Conservation (phyloP, 2,888 invertebrate species). For the Apodemia duryi region DNA sequence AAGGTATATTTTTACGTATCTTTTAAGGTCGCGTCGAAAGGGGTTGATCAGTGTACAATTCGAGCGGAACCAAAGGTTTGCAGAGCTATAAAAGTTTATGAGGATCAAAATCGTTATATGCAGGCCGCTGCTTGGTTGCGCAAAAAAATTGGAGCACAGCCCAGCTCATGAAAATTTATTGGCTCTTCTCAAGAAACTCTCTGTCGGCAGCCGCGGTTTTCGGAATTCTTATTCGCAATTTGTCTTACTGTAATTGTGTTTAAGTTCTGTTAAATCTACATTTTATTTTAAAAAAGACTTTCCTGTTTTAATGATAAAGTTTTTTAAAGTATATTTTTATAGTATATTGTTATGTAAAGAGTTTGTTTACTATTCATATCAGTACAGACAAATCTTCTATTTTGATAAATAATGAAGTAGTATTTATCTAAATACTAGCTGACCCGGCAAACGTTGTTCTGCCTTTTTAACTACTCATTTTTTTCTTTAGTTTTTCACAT, state of each 20-base stretch:
- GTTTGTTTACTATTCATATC: too few species aligned
- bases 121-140: slow-evolving; percentile 33
- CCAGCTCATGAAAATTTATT: slow-evolving; percentile 63
- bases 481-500: too few species aligned
- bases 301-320: too few species aligned
- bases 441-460: too few species aligned
- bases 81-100: slow-evolving; percentile 54
- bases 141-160: slow-evolving; percentile 60
- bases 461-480: too few species aligned
- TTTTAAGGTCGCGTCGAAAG: not conserved
- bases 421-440: too few species aligned
- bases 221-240: slow-evolving; percentile 48
- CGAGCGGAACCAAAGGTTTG: slow-evolving; percentile 34
- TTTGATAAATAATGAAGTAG: too few species aligned
- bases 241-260: slow-evolving; percentile 34
- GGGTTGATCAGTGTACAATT: slow-evolving; percentile 20
- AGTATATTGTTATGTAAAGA: not conserved
- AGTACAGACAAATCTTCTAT: too few species aligned
- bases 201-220: slow-evolving; percentile 39
- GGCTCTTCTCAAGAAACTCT: slow-evolving; percentile 47
- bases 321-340: too few species aligned
- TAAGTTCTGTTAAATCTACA: slow-evolving; percentile 2
- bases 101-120: slow-evolving; percentile 44
- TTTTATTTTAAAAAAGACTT: not conserved
- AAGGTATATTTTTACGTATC: not conserved